Percentiles rank a stretch among this genome's conserved stretches.
These are phyloP conservation scores for Galaxea fascicularis DNA, from an alignment of 92 coral and sea anemone species.

Conservation along the genomic window DNA sequence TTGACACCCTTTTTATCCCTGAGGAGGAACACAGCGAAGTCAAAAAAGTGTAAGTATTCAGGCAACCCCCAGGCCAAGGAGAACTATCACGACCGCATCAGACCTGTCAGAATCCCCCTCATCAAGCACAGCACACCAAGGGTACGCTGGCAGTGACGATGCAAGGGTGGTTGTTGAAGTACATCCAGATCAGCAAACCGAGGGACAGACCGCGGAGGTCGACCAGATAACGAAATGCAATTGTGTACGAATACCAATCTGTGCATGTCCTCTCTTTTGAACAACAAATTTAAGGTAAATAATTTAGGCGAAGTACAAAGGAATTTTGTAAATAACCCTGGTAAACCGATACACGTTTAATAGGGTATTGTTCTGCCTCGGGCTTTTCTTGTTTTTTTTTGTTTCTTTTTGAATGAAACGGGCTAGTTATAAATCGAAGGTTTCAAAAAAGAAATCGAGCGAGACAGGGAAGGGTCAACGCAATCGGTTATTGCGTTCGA, in stretches of 20 bases:
- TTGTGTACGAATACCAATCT: too few relatives aligned
- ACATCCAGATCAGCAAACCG: slow-evolving; percentile 52
- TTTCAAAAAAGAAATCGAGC: too few relatives aligned
- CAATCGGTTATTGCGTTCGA: too few relatives aligned
- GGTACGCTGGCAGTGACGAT: too few relatives aligned
- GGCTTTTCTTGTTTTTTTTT: too few relatives aligned
- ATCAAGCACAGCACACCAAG: slow-evolving; percentile 30
- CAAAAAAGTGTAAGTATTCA: slow-evolving; percentile 32
- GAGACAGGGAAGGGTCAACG: too few relatives aligned
- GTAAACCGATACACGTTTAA: too few relatives aligned
- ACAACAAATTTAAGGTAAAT: background rate
- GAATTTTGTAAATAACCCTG: too few relatives aligned
- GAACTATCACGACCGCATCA: background rate
- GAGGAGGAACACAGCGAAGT: too few relatives aligned
- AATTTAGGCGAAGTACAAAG: background rate
- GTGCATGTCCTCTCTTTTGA: background rate
- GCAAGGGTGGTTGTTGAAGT: slow-evolving; percentile 55
- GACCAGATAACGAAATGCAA: too few relatives aligned
- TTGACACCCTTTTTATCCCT: slow-evolving; percentile 33
- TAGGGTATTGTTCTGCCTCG: too few relatives aligned
- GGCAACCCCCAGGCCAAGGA: slow-evolving; percentile 30
- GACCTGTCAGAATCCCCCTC: slow-evolving; percentile 16
- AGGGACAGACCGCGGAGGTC: slow-evolving; percentile 64
- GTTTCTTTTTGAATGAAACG: background rate
- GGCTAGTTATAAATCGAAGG: background rate